Conservation (phyloP, 92 coral and sea anemone genomes). For the Porites cylindrica region DNA sequence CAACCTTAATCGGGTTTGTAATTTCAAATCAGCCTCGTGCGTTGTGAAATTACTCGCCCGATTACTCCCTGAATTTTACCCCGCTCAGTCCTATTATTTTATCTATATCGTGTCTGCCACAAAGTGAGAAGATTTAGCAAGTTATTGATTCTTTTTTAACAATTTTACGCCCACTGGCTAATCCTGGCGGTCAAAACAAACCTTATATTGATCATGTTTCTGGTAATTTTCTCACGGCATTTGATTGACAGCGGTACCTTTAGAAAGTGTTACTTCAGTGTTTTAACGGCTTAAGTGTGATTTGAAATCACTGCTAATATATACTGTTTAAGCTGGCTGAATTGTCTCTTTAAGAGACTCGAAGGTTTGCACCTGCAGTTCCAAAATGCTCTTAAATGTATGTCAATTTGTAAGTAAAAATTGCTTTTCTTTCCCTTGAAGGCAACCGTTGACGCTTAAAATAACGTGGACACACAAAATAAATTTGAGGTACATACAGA, state of each 20-base stretch:
- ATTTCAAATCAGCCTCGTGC: no score
- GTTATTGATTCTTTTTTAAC: not conserved
- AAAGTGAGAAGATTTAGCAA: slow-evolving; percentile 4
- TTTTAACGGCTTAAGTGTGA: slow-evolving; percentile 22
- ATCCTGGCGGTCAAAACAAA: slow-evolving; percentile 15
- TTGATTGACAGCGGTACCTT: slow-evolving; percentile 20
- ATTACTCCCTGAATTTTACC: no score
- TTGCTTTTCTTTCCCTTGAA: not conserved
- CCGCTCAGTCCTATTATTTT: no score
- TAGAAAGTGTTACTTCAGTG: not conserved
- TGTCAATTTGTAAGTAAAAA: not conserved
- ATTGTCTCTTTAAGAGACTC: not conserved
- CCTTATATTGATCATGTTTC: not conserved
- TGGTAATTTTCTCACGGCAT: not conserved
- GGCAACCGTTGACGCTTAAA: not conserved
- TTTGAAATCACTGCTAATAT: not conserved
- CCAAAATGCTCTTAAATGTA: not conserved
- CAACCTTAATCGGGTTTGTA: no score
- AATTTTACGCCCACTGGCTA: not conserved
- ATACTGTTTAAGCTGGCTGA: not conserved
- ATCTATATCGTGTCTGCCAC: not conserved
- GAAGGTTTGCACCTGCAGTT: slow-evolving; percentile 20
- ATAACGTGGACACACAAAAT: not conserved
- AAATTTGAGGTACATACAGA: not conserved
- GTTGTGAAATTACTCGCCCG: no score